phyloP scores from a whole-genome alignment of 2,888 invertebrate genomes.

The Palloptera scutellata region DNA sequence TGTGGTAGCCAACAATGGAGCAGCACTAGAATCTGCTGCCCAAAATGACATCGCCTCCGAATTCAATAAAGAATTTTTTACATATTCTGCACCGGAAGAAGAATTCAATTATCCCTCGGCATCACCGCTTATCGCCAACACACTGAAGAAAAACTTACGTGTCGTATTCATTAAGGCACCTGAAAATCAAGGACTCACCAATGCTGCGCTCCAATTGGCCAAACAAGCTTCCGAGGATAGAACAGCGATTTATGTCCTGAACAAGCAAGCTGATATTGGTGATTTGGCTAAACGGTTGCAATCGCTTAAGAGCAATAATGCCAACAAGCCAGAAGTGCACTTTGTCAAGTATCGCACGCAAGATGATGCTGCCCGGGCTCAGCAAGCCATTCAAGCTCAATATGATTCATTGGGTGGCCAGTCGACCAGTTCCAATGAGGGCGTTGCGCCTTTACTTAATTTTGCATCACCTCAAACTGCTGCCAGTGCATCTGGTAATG shows the following conservation, averaged over 20 bases:
- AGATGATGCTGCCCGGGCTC: conserved; percentile 55
- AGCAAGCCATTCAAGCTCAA: conserved; percentile 52
- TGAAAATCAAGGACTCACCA: conserved; percentile 51
- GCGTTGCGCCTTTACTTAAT: conserved; percentile 50
- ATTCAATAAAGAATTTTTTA: conserved; percentile 52
- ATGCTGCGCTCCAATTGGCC: conserved; percentile 53
- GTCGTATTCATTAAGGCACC: conserved; percentile 56
- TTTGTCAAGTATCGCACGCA: conserved; percentile 59
- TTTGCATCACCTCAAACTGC: conserved; percentile 40
- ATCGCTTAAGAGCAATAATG: conserved; percentile 42
- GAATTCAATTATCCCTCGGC: conserved; percentile 48
- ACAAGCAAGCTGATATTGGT: conserved; percentile 53
- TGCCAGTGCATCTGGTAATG: background rate
- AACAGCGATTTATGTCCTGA: conserved; percentile 59
- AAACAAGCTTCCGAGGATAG: conserved; percentile 54
- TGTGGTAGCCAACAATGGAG: too few species aligned
- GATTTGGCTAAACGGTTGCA: conserved; percentile 49
- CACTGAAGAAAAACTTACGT: conserved; percentile 50
- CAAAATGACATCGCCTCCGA: conserved; percentile 39
- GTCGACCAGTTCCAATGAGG: conserved; percentile 47
- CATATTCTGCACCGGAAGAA: conserved; percentile 52
- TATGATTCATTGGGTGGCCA: conserved; percentile 51
- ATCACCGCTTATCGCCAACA: conserved; percentile 39
- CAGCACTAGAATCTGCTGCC: background rate
- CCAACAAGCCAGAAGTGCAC: conserved; percentile 56